Conservation (phyloP, 2,888 invertebrate species). For the Chrysina gloriosa region DNA sequence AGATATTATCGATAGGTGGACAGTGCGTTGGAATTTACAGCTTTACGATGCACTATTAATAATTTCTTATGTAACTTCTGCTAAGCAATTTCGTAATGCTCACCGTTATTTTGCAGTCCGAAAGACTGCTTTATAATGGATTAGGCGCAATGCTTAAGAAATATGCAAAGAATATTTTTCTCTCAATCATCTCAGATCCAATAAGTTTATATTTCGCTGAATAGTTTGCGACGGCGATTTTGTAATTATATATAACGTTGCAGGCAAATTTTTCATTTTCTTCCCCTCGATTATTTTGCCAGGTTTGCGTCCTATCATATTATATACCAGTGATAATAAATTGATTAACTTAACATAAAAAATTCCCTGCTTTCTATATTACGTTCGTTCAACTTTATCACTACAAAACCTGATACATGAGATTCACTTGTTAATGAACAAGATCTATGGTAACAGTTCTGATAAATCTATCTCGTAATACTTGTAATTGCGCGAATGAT, state of each 20-base stretch:
- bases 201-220: background rate
- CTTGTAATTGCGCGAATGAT: too few relatives aligned
- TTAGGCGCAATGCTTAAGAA: background rate
- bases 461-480: too few relatives aligned
- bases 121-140: conserved; percentile 1
- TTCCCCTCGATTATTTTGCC: background rate
- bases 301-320: too few relatives aligned
- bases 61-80: conserved; percentile 5
- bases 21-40: conserved; percentile 8
- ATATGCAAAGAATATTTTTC: background rate
- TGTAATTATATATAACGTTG: too few relatives aligned
- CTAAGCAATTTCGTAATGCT: background rate
- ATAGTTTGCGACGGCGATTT: background rate
- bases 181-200: background rate
- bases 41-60: conserved; percentile 19
- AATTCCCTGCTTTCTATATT: too few relatives aligned
- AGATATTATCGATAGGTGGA: conserved; percentile 22
- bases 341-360: too few relatives aligned
- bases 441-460: too few relatives aligned
- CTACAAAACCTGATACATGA: too few relatives aligned
- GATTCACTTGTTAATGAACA: too few relatives aligned
- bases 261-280: too few relatives aligned
- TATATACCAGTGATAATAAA: too few relatives aligned
- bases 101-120: background rate
- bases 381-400: too few relatives aligned